phyloP scores from a whole-genome alignment of 2,888 invertebrate genomes.

The Caenorhabditis sp. region DNA sequence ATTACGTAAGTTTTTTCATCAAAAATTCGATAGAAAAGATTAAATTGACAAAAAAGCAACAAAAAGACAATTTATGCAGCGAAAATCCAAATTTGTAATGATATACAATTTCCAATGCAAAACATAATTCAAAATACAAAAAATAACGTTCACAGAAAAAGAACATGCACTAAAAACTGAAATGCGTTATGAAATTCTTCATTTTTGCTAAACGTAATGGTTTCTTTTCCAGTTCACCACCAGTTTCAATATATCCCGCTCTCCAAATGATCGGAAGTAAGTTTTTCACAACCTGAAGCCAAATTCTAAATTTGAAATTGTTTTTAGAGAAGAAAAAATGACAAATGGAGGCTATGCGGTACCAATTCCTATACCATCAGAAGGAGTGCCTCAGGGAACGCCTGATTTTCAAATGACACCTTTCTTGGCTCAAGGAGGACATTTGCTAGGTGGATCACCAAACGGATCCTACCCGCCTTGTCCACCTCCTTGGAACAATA shows the following conservation, averaged over 20 bases:
- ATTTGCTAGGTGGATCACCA: constrained; percentile 59
- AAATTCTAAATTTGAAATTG: not conserved
- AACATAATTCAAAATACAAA: too few species aligned
- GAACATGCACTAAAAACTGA: too few species aligned
- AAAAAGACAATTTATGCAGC: not conserved
- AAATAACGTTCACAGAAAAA: too few species aligned
- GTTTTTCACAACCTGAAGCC: not conserved
- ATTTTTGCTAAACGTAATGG: not conserved
- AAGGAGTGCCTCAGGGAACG: constrained; percentile 53
- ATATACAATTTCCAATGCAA: too few species aligned
- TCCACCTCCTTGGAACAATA: constrained; percentile 15
- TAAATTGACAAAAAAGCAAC: constrained; percentile 36
- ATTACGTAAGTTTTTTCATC: constrained; percentile 41
- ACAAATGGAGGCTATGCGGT: constrained; percentile 44
- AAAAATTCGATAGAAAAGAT: constrained; percentile 27
- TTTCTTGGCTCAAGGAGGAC: constrained; percentile 68
- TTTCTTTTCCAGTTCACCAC: constrained; percentile 37
- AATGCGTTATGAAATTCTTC: too few species aligned
- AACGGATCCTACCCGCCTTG: constrained; percentile 72
- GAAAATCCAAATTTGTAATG: too few species aligned
- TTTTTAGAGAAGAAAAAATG: constrained; percentile 41
- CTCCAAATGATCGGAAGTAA: constrained; percentile 41
- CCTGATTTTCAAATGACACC: constrained; percentile 72
- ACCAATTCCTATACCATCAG: constrained; percentile 57
- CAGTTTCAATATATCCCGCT: constrained; percentile 36